Percentiles rank a stretch among this genome's conserved stretches.
Conservation (phyloP, 2,113 vertebrate species). For the Chionis minor region DNA sequence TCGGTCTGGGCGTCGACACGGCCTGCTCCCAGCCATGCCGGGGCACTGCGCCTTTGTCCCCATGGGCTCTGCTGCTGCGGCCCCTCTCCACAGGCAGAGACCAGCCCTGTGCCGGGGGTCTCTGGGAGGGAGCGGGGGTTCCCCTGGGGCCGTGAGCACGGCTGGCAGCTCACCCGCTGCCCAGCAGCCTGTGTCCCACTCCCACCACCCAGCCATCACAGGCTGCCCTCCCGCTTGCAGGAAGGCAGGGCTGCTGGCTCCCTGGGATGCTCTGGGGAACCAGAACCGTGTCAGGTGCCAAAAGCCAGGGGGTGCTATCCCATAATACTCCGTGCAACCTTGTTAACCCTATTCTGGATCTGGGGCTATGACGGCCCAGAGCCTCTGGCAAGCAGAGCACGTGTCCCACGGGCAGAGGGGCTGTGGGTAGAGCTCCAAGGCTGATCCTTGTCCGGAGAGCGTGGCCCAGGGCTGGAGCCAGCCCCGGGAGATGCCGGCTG, state of each 20-base stretch:
- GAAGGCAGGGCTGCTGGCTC: neutral
- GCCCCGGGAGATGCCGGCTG: neutral
- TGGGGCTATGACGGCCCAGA: neutral
- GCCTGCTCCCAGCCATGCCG: accelerated
- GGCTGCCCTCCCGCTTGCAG: neutral
- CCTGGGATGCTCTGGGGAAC: neutral
- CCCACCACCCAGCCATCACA: accelerated
- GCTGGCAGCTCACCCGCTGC: neutral
- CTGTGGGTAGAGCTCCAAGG: neutral
- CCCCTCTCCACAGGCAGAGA: neutral
- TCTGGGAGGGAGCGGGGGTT: neutral
- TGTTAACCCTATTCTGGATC: neutral
- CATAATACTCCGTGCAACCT: neutral
- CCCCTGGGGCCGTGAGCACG: accelerated
- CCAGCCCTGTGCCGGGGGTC: accelerated
- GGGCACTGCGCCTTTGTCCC: neutral
- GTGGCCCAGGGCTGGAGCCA: neutral
- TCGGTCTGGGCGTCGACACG: neutral
- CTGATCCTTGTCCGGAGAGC: neutral
- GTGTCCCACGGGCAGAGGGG: neutral
- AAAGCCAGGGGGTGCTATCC: neutral
- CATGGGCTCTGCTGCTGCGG: neutral
- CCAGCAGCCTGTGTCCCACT: neutral
- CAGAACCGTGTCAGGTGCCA: accelerated
- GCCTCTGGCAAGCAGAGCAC: neutral